Base-by-base conservation (phyloP, 1,140 invertebrate genomes). In the Coelopa frigida region DNA sequence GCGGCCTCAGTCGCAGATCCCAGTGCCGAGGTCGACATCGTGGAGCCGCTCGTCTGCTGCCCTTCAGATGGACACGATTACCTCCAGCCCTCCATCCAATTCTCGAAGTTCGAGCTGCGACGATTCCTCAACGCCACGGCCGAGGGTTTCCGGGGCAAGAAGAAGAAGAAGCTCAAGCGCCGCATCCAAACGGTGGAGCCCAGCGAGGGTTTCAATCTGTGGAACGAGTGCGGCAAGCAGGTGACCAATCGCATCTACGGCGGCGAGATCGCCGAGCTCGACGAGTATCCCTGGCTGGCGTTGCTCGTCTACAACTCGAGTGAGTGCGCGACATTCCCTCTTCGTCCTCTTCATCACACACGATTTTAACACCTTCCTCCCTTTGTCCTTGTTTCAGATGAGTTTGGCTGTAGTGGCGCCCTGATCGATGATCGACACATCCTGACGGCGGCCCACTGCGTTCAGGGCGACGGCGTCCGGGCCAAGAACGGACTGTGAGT, bases 381-480 rank as follows among this genome's bases (percentile, higher is more conserved):
- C 4, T 44, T 44, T 36, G 23, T 14, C 17, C 20, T 6, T 18
- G 22, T 43, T 48, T 44, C 35, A 61, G 65, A 65, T 44, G 61
- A 68, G 18, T 68, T 71, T 32, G 73, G 74, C 45, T 76, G 75
- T 43, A 78, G 78, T 21, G 79, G 79, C 0, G 76, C 78, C 4
- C 48, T 81, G 12, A 79, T 80, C 46, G 76, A 72, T 27, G 68
- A 71, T 23, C 69, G 70, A 44, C 79, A 80, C 45, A 72, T 81
- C 8, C 53, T 81, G 12, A 94, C 91, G 0, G 91, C 91, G 1
- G 87, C 87, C 0, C 91, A 95, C 61, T 95, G 91, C 55, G 73
- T 94, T 2, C 78, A 80, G 52, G 80, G 80, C 22, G 58, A 48
- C 66, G 52, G 57, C 11, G 59, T 66, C 11, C 52, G 62, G 1